Evolutionary conservation across 2,797 vertebrate genomes (phyloP).

Genomic region (Sebastes flavidus): DNA sequence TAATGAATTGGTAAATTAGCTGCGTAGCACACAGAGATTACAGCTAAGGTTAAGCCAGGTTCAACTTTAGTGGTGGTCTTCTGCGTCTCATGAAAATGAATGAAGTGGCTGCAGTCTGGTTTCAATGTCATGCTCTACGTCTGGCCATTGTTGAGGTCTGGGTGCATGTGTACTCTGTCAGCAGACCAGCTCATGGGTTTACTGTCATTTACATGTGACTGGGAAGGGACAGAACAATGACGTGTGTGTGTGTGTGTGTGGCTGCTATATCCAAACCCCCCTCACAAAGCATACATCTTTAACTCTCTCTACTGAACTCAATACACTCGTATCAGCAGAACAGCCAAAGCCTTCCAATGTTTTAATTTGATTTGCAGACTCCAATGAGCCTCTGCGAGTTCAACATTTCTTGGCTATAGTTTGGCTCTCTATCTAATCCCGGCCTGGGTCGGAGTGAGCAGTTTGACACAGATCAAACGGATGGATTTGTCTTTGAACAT

Average conservation of each 20-base stretch:
- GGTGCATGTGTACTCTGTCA: slow-evolving; percentile 38
- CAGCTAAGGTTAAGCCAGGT: background rate
- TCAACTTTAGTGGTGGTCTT: background rate
- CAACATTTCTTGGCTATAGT: background rate
- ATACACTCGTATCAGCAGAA: background rate
- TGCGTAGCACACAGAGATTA: background rate
- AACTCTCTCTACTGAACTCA: background rate
- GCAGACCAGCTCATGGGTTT: slow-evolving; percentile 13
- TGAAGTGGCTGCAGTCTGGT: background rate
- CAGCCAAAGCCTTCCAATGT: background rate
- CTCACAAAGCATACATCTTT: background rate
- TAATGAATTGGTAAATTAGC: background rate
- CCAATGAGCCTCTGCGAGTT: background rate
- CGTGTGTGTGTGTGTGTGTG: too few relatives aligned
- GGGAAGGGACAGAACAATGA: background rate
- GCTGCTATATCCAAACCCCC: background rate
- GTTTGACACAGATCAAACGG: background rate
- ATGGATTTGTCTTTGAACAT: slow-evolving; percentile 5
- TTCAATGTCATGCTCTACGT: background rate
- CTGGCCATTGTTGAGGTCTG: background rate
- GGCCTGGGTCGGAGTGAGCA: background rate
- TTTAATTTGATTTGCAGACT: background rate
- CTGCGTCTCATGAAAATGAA: background rate
- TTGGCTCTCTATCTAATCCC: background rate
- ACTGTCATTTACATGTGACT: slow-evolving; percentile 46